Evolutionary conservation across 1,140 invertebrate species (phyloP).

Genomic region (Chymomyza costata): DNA sequence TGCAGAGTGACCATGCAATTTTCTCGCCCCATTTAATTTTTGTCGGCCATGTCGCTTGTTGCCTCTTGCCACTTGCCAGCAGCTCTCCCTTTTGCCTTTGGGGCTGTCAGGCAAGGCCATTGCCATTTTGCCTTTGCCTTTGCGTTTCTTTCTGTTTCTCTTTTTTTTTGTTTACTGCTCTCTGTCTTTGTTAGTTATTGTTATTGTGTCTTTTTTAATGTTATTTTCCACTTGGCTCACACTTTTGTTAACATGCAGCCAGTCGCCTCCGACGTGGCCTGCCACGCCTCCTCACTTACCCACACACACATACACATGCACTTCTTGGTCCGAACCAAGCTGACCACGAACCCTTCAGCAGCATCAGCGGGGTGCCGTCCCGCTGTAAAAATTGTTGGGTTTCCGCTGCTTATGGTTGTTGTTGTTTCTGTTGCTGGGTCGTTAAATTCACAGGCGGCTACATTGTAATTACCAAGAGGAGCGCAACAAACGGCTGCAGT

Average conservation of each 20-base stretch:
- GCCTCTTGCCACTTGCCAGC: conserved; percentile 6
- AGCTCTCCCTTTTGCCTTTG: conserved; percentile 2
- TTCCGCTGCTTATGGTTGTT: conserved; percentile 49
- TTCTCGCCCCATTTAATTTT: conserved; percentile 72
- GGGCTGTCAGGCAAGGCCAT: conserved; percentile 26
- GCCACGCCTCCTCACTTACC: conserved; percentile 28
- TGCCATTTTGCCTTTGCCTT: conserved; percentile 62
- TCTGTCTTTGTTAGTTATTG: conserved; percentile 73
- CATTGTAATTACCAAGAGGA: conserved; percentile 63
- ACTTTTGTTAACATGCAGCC: conserved; percentile 65
- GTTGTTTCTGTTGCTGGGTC: conserved; percentile 39
- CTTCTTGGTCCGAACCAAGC: conserved; percentile 23
- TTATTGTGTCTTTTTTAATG: conserved; percentile 67
- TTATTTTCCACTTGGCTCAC: conserved; percentile 73
- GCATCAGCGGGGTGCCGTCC: conserved; percentile 14
- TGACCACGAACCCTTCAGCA: conserved; percentile 16
- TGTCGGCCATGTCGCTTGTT: conserved; percentile 29
- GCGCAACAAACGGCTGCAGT: conserved; percentile 37
- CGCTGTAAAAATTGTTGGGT: conserved; percentile 41
- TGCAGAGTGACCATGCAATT: conserved; percentile 64
- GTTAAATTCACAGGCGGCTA: conserved; percentile 72
- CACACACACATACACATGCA: conserved; percentile 2
- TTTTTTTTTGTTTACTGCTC: neutral
- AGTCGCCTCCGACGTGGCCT: conserved; percentile 1
- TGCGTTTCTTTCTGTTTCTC: neutral